phyloP scores from a whole-genome alignment of 2,888 invertebrate genomes.

The Mactromeris polynyma region DNA sequence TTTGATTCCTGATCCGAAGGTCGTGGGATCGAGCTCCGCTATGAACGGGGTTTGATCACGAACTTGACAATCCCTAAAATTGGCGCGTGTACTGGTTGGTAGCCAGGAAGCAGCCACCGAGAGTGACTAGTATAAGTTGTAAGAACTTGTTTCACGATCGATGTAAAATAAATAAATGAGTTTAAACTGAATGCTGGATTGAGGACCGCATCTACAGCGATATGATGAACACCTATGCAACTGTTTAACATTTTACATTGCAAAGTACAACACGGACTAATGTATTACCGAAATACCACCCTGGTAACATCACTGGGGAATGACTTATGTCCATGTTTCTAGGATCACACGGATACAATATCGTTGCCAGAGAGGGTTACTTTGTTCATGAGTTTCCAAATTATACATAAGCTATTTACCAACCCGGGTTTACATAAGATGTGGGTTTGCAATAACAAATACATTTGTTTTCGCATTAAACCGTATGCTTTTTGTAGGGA shows the following conservation, averaged over 20 bases:
- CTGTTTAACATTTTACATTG: not conserved
- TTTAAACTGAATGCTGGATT: too few relatives aligned
- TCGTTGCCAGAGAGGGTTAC: not conserved
- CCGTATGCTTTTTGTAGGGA: conserved; percentile 23
- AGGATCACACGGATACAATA: not conserved
- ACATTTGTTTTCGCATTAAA: conserved; percentile 49
- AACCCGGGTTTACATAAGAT: conserved; percentile 32
- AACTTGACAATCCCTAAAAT: too few relatives aligned
- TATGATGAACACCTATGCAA: too few relatives aligned
- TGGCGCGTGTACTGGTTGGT: too few relatives aligned
- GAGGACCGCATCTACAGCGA: too few relatives aligned
- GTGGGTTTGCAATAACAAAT: conserved; percentile 45
- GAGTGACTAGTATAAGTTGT: too few relatives aligned
- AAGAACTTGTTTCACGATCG: too few relatives aligned
- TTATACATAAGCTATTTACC: conserved; percentile 47
- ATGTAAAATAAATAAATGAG: too few relatives aligned
- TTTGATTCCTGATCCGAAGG: too few relatives aligned
- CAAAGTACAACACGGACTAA: not conserved
- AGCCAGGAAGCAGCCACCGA: too few relatives aligned
- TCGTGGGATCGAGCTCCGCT: too few relatives aligned
- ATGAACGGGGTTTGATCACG: too few relatives aligned
- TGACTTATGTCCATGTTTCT: not conserved
- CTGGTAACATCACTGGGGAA: not conserved
- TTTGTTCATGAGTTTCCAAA: not conserved
- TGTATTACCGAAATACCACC: not conserved